These are phyloP conservation scores for Scartelaos histophorus DNA, from an alignment of 2,113 vertebrate genomes.

Conservation along the genomic window DNA sequence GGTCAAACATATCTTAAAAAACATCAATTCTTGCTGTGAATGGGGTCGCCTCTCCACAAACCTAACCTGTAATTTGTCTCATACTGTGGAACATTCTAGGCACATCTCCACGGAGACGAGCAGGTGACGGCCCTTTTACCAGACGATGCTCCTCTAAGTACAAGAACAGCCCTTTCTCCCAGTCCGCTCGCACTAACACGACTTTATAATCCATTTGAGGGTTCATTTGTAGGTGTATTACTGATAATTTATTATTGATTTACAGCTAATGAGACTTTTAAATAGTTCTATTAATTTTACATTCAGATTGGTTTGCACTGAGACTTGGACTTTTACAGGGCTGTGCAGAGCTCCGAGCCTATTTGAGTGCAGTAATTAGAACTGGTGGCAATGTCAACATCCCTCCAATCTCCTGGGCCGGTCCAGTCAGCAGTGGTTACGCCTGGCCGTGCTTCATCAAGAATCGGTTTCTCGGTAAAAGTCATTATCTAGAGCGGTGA, in stretches of 20 bases:
- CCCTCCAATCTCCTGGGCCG: conserved; percentile 29
- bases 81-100: neutral
- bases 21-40: too few relatives aligned
- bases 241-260: conserved; percentile 52
- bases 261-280: conserved; percentile 40
- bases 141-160: neutral
- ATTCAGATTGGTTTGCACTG: conserved; percentile 28
- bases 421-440: conserved; percentile 39
- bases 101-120: neutral
- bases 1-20: too few relatives aligned
- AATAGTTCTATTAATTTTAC: conserved; percentile 36
- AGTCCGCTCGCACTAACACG: neutral
- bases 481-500: conserved; percentile 19
- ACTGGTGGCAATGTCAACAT: conserved; percentile 51
- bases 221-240: conserved; percentile 17
- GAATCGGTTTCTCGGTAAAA: conserved; percentile 12
- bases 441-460: conserved; percentile 42
- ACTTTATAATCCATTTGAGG: neutral
- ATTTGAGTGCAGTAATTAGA: conserved; percentile 44
- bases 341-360: conserved; percentile 19
- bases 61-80: too few relatives aligned
- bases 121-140: neutral
- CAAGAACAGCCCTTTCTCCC: neutral
- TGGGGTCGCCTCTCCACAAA: too few relatives aligned
- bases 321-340: conserved; percentile 5